Conservation (phyloP, 2,113 vertebrate species). For the Toxotes chatareus region DNA sequence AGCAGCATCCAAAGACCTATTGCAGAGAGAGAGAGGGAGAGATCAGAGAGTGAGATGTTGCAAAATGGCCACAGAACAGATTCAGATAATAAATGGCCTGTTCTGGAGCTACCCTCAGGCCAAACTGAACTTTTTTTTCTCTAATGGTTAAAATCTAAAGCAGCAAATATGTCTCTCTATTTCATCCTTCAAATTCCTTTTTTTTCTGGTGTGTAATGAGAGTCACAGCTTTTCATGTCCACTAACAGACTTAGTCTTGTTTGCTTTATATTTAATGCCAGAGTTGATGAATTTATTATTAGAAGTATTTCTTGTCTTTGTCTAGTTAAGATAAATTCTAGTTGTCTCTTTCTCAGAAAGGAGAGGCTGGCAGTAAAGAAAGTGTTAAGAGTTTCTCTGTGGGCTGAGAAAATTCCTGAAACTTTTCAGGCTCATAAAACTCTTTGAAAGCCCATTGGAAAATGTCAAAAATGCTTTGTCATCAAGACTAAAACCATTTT, state of each 20-base stretch:
- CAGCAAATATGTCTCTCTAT: not conserved
- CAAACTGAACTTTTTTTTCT: not conserved
- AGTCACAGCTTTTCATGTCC: not conserved
- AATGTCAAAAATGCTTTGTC: slow-evolving; percentile 37
- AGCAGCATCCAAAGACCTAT: not conserved
- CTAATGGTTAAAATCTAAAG: not conserved
- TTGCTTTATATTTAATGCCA: slow-evolving; percentile 6
- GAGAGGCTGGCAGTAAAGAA: not conserved
- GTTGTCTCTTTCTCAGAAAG: not conserved
- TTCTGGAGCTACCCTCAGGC: not conserved
- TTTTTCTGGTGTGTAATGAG: not conserved
- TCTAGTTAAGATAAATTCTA: not conserved
- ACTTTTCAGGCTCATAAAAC: slow-evolving; percentile 14
- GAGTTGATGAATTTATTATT: not conserved
- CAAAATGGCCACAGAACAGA: not conserved
- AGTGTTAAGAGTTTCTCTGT: slow-evolving; percentile 21
- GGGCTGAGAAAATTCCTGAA: slow-evolving; percentile 27
- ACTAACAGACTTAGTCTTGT: not conserved
- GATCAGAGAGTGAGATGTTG: not conserved
- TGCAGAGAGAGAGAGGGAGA: not conserved
- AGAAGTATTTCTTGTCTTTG: not conserved
- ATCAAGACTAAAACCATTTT: slow-evolving; percentile 14
- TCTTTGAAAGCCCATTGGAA: not conserved
- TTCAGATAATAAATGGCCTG: not conserved
- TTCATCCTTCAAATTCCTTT: not conserved